Evolutionary conservation across 1,140 invertebrate species (phyloP).

Genomic region (Drosophila elegans): DNA sequence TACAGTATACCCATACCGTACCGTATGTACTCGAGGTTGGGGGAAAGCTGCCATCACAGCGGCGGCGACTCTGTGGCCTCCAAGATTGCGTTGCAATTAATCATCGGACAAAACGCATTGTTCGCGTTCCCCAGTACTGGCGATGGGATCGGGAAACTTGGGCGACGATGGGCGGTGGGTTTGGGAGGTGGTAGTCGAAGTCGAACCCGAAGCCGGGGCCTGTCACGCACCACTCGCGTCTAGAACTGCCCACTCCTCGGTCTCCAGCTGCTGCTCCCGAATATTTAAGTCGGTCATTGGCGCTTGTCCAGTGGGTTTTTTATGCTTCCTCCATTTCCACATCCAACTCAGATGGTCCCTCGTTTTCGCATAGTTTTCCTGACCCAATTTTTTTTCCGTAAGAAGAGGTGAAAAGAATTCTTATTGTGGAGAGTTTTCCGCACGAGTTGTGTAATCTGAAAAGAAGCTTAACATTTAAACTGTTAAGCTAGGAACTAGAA

Average conservation of each 20-base stretch:
- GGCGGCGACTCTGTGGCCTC: constrained; percentile 64
- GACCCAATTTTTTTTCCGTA: constrained; percentile 58
- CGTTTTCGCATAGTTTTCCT: constrained; percentile 47
- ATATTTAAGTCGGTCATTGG: constrained; percentile 72
- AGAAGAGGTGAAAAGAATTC: constrained; percentile 20
- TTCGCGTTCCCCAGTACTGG: constrained; percentile 46
- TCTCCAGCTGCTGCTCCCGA: constrained; percentile 33
- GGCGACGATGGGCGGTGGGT: neutral
- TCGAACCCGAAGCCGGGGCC: neutral
- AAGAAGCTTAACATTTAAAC: constrained; percentile 1
- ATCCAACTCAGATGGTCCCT: constrained; percentile 13
- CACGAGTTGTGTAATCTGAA: constrained; percentile 23
- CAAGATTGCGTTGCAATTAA: constrained; percentile 81
- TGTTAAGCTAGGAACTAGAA: neutral
- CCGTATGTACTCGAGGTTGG: constrained; percentile 47
- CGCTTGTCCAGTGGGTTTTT: constrained; percentile 42
- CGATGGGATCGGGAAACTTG: constrained; percentile 12
- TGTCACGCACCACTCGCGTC: constrained; percentile 30
- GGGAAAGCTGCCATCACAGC: constrained; percentile 61
- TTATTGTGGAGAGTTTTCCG: constrained; percentile 12
- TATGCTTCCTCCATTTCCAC: constrained; percentile 18
- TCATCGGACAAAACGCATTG: constrained; percentile 81
- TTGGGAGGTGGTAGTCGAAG: neutral
- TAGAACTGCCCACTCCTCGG: constrained; percentile 33
- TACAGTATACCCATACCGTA: neutral